Percentiles rank a stretch among this genome's conserved stretches.
Evolutionary conservation across 2,888 invertebrate species (phyloP).

Genomic region (Meliscaeva auricollis): DNA sequence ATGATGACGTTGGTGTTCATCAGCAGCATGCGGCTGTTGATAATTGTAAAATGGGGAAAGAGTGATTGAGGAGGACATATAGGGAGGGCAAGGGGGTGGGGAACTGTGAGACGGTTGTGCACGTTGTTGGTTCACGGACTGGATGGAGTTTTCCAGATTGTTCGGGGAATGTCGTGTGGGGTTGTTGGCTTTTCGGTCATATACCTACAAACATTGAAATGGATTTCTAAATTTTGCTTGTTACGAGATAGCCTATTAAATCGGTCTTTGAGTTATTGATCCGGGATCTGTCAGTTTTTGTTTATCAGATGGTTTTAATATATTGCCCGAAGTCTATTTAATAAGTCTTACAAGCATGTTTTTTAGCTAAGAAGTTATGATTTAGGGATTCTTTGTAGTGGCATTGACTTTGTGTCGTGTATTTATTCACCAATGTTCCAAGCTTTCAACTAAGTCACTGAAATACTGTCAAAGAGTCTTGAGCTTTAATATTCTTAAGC

Average conservation of each 20-base stretch:
- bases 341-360: no score
- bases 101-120: conserved; percentile 27
- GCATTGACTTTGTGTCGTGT: no score
- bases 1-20: conserved; percentile 75
- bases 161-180: conserved; percentile 78
- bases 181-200: conserved; percentile 80
- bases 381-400: no score
- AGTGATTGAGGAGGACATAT: background rate
- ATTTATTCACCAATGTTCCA: no score
- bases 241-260: background rate
- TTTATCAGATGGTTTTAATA: background rate
- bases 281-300: background rate
- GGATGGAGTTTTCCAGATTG: conserved; percentile 52
- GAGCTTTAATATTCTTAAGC: no score
- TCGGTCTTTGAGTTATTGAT: background rate
- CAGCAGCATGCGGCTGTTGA: conserved; percentile 67
- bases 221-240: conserved; percentile 21
- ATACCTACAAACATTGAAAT: conserved; percentile 1
- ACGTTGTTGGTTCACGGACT: conserved; percentile 12
- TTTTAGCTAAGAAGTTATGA: no score
- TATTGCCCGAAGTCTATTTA: no score
- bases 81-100: background rate
- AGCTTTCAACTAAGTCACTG: no score
- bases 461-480: no score
- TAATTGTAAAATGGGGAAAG: background rate